phyloP scores from a whole-genome alignment of 2,888 invertebrate species.

The Chrysotoxum bicinctum region DNA sequence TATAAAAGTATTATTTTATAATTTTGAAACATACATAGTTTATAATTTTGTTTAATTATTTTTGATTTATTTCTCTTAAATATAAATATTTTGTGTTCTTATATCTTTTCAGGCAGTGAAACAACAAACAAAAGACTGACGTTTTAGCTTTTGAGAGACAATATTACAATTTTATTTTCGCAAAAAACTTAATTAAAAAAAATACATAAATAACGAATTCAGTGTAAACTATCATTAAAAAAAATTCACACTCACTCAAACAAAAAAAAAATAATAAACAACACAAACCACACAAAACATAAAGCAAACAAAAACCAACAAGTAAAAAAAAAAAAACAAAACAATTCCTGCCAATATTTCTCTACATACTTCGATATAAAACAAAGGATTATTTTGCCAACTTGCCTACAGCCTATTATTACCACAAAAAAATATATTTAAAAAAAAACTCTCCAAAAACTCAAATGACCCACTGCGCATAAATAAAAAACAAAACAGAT shows the following conservation, averaged over 20 bases:
- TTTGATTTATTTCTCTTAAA: neutral
- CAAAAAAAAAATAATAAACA: constrained; percentile 1
- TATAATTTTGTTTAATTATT: too few species aligned
- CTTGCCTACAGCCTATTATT: constrained; percentile 65
- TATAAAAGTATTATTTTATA: too few species aligned
- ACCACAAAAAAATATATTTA: neutral
- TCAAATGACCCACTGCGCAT: constrained; percentile 47
- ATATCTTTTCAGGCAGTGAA: constrained; percentile 74
- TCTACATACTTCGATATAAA: constrained; percentile 61
- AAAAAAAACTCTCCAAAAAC: constrained; percentile 22
- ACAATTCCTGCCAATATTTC: constrained; percentile 70
- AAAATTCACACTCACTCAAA: constrained; percentile 37
- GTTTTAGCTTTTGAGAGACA: constrained; percentile 82
- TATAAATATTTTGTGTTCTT: neutral
- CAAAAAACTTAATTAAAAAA: constrained; percentile 40
- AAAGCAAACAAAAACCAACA: constrained; percentile 22
- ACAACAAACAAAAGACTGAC: constrained; percentile 81
- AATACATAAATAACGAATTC: constrained; percentile 40
- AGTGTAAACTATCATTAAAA: constrained; percentile 55
- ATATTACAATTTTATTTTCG: constrained; percentile 79
- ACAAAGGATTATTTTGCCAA: constrained; percentile 67
- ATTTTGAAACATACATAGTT: too few species aligned
- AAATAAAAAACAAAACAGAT: constrained; percentile 8
- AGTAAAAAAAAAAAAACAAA: constrained; percentile 15
- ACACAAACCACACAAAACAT: constrained; percentile 21